Evolutionary conservation across 2,888 invertebrate genomes (phyloP).

Genomic region (Sepioteuthis lessoniana): DNA sequence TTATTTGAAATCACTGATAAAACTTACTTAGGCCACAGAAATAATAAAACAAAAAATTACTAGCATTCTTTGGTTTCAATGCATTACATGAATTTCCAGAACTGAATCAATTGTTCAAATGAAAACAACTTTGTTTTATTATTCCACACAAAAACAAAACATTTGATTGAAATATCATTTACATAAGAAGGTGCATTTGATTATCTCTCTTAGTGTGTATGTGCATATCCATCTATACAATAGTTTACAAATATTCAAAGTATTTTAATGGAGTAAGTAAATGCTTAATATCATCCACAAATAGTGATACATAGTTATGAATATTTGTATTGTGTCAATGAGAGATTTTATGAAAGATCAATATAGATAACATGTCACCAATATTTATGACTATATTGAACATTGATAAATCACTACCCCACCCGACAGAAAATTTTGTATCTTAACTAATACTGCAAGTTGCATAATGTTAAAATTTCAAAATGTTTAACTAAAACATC

Average conservation of each 20-base stretch:
- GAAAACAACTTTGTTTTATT: background rate
- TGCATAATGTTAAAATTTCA: no score
- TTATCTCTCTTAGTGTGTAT: background rate
- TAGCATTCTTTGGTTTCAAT: no score
- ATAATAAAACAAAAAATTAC: background rate
- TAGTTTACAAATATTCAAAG: background rate
- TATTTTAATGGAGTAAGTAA: background rate
- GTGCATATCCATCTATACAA: background rate
- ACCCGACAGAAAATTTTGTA: no score
- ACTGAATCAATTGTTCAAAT: background rate
- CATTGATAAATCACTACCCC: no score
- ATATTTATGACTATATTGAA: no score
- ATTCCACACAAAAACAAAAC: background rate
- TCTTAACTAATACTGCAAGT: no score
- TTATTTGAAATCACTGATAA: background rate
- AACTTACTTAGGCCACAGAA: background rate
- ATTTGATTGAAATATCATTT: background rate
- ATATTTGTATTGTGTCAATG: background rate
- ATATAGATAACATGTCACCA: background rate
- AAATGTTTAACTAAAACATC: no score
- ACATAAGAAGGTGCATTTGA: background rate
- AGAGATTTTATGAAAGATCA: background rate
- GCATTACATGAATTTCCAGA: no score
- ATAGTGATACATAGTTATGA: background rate
- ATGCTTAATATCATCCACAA: conserved; percentile 33